These are phyloP conservation scores for Jacana jacana DNA, from an alignment of 2,113 vertebrate species.

Conservation along the genomic window DNA sequence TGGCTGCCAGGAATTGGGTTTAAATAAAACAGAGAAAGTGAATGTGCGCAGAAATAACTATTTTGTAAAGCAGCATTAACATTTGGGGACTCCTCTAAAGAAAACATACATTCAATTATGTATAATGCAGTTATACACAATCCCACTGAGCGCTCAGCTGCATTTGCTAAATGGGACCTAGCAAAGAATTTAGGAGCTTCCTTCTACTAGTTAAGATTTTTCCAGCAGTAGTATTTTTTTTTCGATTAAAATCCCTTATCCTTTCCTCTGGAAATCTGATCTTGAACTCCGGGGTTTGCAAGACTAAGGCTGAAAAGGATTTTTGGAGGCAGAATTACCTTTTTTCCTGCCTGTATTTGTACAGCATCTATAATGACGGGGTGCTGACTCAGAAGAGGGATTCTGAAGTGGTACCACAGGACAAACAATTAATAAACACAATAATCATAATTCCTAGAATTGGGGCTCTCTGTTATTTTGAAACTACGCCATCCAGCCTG, in stretches of 20 bases:
- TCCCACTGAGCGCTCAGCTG: background rate
- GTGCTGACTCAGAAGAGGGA: background rate
- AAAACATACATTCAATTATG: background rate
- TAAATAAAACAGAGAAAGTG: constrained; percentile 18
- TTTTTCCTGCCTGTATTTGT: background rate
- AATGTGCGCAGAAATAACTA: background rate
- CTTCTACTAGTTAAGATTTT: background rate
- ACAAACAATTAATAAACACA: background rate
- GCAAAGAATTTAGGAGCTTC: background rate
- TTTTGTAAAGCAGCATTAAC: background rate
- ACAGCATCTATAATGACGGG: background rate
- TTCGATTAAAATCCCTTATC: background rate
- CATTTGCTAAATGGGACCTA: background rate
- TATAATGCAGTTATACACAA: background rate
- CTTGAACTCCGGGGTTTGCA: background rate
- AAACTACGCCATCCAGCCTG: background rate
- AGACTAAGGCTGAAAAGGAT: background rate
- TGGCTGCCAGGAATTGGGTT: constrained; percentile 66
- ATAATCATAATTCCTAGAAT: background rate
- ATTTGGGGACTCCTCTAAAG: constrained; percentile 4
- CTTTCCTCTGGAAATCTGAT: background rate
- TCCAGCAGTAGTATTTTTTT: background rate
- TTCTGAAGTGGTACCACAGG: background rate
- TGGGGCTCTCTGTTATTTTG: background rate
- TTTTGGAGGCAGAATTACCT: background rate